Percentiles rank a stretch among this genome's conserved stretches.
phyloP scores from a whole-genome alignment of 37 sponge, comb jelly and placozoan genomes.

The Axinella damicornis region DNA sequence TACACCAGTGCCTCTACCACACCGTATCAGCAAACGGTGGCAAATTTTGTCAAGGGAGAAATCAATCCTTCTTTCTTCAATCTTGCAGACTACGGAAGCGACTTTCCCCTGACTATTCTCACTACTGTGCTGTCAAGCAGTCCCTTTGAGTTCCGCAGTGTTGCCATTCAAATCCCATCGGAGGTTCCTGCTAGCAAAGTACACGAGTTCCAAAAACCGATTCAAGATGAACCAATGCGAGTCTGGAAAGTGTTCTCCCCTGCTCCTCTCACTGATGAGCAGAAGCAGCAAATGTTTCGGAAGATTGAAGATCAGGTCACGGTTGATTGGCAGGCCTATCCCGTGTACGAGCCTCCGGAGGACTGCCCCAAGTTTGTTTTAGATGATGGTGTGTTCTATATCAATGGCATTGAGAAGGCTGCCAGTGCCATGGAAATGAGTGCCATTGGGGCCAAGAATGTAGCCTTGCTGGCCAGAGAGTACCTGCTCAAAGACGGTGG shows the following conservation, averaged over 20 bases:
- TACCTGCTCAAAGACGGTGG: no score
- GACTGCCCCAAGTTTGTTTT: conserved; percentile 74
- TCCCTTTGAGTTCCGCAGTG: conserved; percentile 57
- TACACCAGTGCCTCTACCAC: conserved; percentile 55
- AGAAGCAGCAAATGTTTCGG: conserved; percentile 49
- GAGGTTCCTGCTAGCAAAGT: conserved; percentile 44
- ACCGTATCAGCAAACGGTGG: conserved; percentile 80
- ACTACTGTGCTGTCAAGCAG: conserved; percentile 49
- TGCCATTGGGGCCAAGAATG: conserved; percentile 87
- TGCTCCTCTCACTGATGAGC: conserved; percentile 58
- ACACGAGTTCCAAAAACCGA: conserved; percentile 39
- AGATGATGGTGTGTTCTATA: conserved; percentile 84
- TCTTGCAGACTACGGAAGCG: not conserved
- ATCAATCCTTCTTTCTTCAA: conserved; percentile 71
- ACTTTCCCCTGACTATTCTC: conserved; percentile 68
- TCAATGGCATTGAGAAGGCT: conserved; percentile 88
- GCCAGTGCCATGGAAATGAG: conserved; percentile 98
- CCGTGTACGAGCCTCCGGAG: conserved; percentile 82
- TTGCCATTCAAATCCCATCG: conserved; percentile 62
- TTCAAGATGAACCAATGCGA: conserved; percentile 41
- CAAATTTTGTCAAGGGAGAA: conserved; percentile 75
- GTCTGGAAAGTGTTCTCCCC: conserved; percentile 84
- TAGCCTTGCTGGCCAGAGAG: conserved; percentile 62
- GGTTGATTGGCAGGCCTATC: conserved; percentile 88
- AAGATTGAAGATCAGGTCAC: conserved; percentile 9